A percentile compares a stretch with the other conserved stretches of the same genome.
These are phyloP conservation scores for Flabesymbios commensalis DNA, from an alignment of 2,888 invertebrate genomes.

Conservation along the genomic window DNA sequence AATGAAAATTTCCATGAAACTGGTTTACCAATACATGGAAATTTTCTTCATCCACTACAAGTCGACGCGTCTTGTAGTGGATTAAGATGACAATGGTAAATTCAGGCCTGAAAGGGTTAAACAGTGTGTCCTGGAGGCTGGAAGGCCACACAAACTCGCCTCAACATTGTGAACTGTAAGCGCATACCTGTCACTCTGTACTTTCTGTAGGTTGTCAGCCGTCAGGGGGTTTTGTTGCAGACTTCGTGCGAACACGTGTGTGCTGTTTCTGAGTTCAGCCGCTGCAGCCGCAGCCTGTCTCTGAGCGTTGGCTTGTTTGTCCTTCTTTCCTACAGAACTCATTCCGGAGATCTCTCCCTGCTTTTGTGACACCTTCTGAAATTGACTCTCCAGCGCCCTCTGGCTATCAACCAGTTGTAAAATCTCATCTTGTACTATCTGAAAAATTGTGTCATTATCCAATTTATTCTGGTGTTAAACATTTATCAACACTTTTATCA, in stretches of 20 bases:
- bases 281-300: conserved; percentile 28
- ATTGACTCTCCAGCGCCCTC: conserved; percentile 48
- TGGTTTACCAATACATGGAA: no score
- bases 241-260: conserved; percentile 53
- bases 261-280: conserved; percentile 43
- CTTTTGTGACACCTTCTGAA: conserved; percentile 49
- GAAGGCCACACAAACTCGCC: no score
- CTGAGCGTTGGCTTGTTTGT: conserved; percentile 42
- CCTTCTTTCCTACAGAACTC: conserved; percentile 35
- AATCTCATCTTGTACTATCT: conserved; percentile 56
- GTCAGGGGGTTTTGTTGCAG: conserved; percentile 57
- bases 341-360: conserved; percentile 41
- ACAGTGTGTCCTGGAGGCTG: no score
- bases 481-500: not conserved
- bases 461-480: not conserved
- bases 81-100: no score
- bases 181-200: conserved; percentile 60
- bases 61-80: no score
- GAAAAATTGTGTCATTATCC: conserved; percentile 5
- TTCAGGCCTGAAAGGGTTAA: no score
- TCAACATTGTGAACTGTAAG: no score
- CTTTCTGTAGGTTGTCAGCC: conserved; percentile 54
- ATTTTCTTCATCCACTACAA: no score
- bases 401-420: conserved; percentile 49
- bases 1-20: no score